Evolutionary conservation across 2,797 vertebrate species (phyloP).

Genomic region (Sebastes hopkinsi): DNA sequence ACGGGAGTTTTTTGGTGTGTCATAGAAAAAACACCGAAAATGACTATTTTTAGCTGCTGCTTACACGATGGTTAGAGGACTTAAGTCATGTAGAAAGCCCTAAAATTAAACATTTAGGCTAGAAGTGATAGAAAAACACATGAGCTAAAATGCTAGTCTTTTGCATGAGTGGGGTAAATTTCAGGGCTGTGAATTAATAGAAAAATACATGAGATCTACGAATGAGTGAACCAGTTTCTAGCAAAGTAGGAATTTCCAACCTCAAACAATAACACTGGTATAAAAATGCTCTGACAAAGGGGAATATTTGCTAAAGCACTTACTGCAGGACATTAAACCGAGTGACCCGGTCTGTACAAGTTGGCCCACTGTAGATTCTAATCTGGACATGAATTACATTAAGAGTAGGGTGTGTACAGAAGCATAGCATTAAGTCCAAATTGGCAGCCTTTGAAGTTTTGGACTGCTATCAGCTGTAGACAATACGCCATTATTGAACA

Average conservation of each 20-base stretch:
- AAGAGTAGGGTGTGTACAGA: conserved; percentile 59
- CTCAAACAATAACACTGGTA: conserved; percentile 39
- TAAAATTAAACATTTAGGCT: conserved; percentile 71
- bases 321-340: conserved; percentile 40
- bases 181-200: conserved; percentile 13
- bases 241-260: conserved; percentile 41
- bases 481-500: conserved; percentile 55
- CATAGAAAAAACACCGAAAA: conserved; percentile 52
- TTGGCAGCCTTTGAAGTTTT: conserved; percentile 55
- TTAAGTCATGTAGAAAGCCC: conserved; percentile 60
- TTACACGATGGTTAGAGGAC: conserved; percentile 54
- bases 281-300: conserved; percentile 40
- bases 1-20: conserved; percentile 35
- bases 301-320: conserved; percentile 54
- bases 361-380: conserved; percentile 38
- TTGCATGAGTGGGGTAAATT: not conserved
- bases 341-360: conserved; percentile 26
- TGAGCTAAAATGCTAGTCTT: conserved; percentile 17
- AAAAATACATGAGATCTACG: not conserved
- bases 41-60: conserved; percentile 66
- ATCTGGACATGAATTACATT: conserved; percentile 67
- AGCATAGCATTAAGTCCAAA: conserved; percentile 51
- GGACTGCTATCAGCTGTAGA: conserved; percentile 57
- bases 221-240: conserved; percentile 11
- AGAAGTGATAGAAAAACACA: conserved; percentile 43